phyloP scores from a whole-genome alignment of 53 echinoderm and acorn worm genomes.

The Glandiceps talaboti region DNA sequence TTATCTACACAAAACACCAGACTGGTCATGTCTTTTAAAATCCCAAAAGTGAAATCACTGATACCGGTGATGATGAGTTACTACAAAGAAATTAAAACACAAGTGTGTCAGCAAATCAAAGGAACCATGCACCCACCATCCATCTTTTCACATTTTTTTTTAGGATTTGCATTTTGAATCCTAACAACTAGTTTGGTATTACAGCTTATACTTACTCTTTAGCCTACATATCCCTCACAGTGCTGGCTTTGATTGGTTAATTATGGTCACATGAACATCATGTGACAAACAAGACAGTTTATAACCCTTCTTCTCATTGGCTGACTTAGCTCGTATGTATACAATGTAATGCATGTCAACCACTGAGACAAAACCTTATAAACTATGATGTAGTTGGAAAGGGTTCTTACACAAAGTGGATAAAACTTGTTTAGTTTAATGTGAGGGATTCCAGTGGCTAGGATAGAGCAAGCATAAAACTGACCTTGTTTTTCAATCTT shows the following conservation, averaged over 20 bases:
- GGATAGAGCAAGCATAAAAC: slow-evolving; percentile 2
- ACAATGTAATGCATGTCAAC: too few relatives aligned
- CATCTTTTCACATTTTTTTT: neutral
- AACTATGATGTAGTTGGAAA: too few relatives aligned
- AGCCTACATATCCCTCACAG: neutral
- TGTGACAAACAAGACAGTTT: too few relatives aligned
- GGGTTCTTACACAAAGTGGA: too few relatives aligned
- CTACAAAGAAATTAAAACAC: neutral
- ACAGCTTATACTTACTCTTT: neutral
- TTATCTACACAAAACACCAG: neutral
- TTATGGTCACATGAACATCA: neutral
- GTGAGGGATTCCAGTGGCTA: neutral
- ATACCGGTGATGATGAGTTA: neutral
- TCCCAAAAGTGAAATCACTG: neutral
- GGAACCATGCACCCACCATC: neutral
- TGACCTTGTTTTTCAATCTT: slow-evolving; percentile 65
- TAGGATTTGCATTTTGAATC: too few relatives aligned
- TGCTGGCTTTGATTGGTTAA: neutral
- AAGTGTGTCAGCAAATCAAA: neutral
- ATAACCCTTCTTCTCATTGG: too few relatives aligned
- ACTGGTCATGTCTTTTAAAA: neutral
- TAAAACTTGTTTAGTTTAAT: too few relatives aligned
- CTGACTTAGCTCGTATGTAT: too few relatives aligned
- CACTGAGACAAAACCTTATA: too few relatives aligned
- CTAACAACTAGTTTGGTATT: too few relatives aligned